Percentiles rank a stretch among this genome's conserved stretches.
phyloP scores from a whole-genome alignment of 1,140 invertebrate genomes.

The Argopecten irradians region DNA sequence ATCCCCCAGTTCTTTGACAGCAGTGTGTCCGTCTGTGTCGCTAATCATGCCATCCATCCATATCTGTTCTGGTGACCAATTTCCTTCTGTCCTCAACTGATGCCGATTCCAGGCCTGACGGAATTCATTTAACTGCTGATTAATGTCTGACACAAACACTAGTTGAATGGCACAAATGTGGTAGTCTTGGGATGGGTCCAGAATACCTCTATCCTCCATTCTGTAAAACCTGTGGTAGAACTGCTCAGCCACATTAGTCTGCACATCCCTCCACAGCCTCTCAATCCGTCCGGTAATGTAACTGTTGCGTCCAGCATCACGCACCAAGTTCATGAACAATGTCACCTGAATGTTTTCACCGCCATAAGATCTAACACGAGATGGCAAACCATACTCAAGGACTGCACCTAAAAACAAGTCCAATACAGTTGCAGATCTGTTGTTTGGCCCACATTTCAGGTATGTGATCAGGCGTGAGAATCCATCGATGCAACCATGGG shows the following conservation, averaged over 20 bases:
- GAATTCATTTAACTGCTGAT: not conserved
- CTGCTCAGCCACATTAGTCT: not conserved
- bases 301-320: no score
- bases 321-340: no score
- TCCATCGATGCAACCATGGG: no score
- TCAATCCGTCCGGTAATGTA: conserved; percentile 29
- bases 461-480: no score
- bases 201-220: conserved; percentile 38
- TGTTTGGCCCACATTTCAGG: no score
- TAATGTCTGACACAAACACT: conserved; percentile 27
- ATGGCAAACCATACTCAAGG: no score
- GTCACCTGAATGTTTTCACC: no score
- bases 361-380: no score
- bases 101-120: no score
- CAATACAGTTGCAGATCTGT: no score
- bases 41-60: not conserved
- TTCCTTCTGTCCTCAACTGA: not conserved
- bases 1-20: not conserved
- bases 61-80: conserved; percentile 20
- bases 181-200: not conserved
- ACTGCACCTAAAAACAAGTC: no score
- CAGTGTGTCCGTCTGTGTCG: not conserved
- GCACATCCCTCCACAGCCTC: conserved; percentile 29
- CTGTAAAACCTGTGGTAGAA: conserved; percentile 29
- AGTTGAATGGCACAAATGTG: conserved; percentile 25